Base-by-base conservation (phyloP, 1,140 invertebrate species). In the Maniola jurtina region DNA sequence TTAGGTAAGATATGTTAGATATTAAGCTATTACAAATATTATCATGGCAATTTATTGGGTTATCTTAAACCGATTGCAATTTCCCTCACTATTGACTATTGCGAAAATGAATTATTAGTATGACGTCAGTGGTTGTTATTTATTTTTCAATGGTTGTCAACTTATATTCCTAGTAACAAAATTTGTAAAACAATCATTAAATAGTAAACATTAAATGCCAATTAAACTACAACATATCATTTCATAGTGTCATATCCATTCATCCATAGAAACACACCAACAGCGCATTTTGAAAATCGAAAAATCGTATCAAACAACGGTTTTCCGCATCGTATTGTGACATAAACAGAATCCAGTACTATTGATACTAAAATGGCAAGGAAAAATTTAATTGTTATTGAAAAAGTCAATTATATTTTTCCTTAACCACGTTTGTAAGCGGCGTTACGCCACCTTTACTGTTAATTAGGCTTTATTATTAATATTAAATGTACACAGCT, bases 401-500 rank as follows among this genome's bases (percentile, higher is more conserved):
- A 59, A 67, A 45, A 61, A 34, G 42, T 48, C 64, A 74, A 58
- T 57, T 64, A 56, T 58, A 72, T 72, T 70, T 70, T 77, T 68
- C 74, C 60, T 64, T 65, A 40, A 55, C 52, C 33, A 55, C 64
- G 65, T 63, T 36, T 55, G 52, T 11, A 56, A 70, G 71, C 78
- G 76, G 76, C 66, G 48, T 52, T 70, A 68, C 66, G 73, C 72
- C 75, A 42, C 55, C 66, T 50, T 68, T 76, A 80, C 66, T 70
- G 73, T 73, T 79, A 80, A 79, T 87, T 89, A 88, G 87, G 83
- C 87, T 81, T 88, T 75, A 77, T 72, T 75, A 73, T 86, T 86
- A 84, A 86, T 76, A 76, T 86, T 86, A 84, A 86, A 85, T 86
- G 77, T 88, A 89, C 87, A 89, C 82, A 83, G 84, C 87, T 89